Evolutionary conservation across 2,113 vertebrate genomes (phyloP).

Genomic region (Aphelocoma coerulescens): DNA sequence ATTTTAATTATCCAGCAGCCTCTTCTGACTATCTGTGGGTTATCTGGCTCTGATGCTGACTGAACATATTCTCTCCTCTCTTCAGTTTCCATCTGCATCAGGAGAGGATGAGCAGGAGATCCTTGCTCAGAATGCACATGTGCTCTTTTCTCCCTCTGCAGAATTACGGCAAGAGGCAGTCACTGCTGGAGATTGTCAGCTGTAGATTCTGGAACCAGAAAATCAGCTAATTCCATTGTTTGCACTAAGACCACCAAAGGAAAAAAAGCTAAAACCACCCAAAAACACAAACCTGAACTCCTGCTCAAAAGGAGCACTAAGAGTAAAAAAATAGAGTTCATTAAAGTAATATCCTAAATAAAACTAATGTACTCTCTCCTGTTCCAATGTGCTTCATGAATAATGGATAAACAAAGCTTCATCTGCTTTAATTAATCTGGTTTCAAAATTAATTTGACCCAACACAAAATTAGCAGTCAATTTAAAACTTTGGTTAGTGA

Average conservation of each 20-base stretch:
- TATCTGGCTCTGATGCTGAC: not conserved
- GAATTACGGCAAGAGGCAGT: not conserved
- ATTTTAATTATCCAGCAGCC: not conserved
- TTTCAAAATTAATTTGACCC: slow-evolving; percentile 72
- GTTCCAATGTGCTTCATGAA: slow-evolving; percentile 68
- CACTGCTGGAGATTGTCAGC: not conserved
- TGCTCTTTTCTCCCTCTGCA: not conserved
- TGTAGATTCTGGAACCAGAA: not conserved
- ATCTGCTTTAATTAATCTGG: slow-evolving; percentile 74
- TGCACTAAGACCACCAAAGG: not conserved
- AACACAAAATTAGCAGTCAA: slow-evolving; percentile 71
- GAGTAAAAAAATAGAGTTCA: slow-evolving; percentile 23
- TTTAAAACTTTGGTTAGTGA: slow-evolving; percentile 60
- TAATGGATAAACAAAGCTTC: slow-evolving; percentile 71
- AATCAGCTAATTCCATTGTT: not conserved
- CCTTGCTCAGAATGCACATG: not conserved
- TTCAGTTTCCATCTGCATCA: not conserved
- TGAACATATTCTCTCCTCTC: not conserved
- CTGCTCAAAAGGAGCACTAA: slow-evolving; percentile 26
- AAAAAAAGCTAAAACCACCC: not conserved
- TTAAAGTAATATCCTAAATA: slow-evolving; percentile 60
- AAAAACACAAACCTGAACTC: not conserved
- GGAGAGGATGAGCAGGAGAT: not conserved
- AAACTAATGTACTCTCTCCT: slow-evolving; percentile 48
- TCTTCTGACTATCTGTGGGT: not conserved